Evolutionary conservation across 2,888 invertebrate species (phyloP).

Genomic region (Deilephila elpenor): DNA sequence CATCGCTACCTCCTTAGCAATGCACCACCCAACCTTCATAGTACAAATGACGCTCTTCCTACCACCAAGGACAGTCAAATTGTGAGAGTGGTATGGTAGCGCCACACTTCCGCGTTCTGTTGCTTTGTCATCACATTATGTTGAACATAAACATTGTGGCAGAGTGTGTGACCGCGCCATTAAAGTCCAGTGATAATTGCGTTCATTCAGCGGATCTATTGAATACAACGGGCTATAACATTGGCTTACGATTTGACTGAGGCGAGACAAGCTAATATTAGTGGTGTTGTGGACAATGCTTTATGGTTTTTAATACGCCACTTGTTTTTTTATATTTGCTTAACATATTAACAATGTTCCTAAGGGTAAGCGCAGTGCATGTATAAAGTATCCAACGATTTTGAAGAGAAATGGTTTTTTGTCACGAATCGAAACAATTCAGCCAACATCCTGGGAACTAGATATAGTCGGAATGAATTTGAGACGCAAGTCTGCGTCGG

Average conservation of each 20-base stretch:
- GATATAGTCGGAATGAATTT: too few relatives aligned
- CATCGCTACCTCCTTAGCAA: conserved; percentile 17
- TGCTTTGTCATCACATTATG: conserved; percentile 2
- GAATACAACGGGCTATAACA: not conserved
- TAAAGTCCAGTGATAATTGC: not conserved
- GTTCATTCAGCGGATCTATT: conserved; percentile 6
- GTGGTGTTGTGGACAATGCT: too few relatives aligned
- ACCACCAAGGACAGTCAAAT: conserved; percentile 60
- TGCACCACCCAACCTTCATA: conserved; percentile 47
- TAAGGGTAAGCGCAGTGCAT: too few relatives aligned
- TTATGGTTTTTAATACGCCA: too few relatives aligned
- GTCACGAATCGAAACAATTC: too few relatives aligned
- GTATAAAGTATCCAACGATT: too few relatives aligned
- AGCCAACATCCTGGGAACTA: too few relatives aligned
- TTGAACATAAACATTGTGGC: not conserved
- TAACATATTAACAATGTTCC: too few relatives aligned
- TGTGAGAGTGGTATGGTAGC: conserved; percentile 33
- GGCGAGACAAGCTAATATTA: too few relatives aligned
- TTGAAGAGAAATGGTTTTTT: too few relatives aligned
- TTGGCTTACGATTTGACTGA: not conserved
- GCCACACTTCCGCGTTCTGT: conserved; percentile 33
- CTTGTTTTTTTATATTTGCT: too few relatives aligned
- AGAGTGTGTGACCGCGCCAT: not conserved
- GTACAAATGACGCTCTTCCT: conserved; percentile 60
- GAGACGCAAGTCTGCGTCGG: too few relatives aligned